Conservation (phyloP, 2,797 vertebrate species). For the Tolypeutes matacus region DNA sequence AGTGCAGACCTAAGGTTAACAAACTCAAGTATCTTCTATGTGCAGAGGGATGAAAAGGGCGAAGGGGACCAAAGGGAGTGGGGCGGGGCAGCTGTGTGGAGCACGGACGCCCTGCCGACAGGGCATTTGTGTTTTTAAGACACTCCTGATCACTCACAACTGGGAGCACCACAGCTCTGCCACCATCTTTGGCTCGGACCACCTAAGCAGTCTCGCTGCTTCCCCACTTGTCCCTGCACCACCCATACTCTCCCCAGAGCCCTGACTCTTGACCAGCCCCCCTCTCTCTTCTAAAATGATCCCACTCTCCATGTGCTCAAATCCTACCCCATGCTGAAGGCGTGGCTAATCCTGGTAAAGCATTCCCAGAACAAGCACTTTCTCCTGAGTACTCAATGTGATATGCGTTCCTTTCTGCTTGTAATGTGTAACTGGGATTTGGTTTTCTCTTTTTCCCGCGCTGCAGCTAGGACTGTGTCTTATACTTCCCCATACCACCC, state of each 20-base stretch:
- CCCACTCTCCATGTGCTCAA: neutral
- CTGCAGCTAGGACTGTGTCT: neutral
- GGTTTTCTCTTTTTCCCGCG: neutral
- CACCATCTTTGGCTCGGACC: no score
- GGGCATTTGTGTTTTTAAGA: neutral
- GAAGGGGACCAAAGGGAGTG: neutral
- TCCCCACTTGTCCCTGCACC: no score
- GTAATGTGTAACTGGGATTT: neutral
- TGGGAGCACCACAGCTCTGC: fast-evolving
- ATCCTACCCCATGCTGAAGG: fast-evolving
- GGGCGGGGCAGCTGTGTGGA: no score
- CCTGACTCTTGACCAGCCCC: neutral
- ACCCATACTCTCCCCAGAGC: neutral
- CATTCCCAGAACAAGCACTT: neutral
- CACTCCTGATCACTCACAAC: fast-evolving
- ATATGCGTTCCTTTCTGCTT: neutral
- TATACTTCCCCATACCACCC: neutral
- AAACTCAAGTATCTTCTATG: neutral
- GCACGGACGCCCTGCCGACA: fast-evolving
- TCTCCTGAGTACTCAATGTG: fast-evolving
- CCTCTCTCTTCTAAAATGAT: neutral
- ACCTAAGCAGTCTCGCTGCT: neutral
- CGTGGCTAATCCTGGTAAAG: no score
- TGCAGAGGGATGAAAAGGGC: neutral
- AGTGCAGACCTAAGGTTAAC: no score